Conservation (phyloP, 2,888 invertebrate species). For the Pyrgus malvae region DNA sequence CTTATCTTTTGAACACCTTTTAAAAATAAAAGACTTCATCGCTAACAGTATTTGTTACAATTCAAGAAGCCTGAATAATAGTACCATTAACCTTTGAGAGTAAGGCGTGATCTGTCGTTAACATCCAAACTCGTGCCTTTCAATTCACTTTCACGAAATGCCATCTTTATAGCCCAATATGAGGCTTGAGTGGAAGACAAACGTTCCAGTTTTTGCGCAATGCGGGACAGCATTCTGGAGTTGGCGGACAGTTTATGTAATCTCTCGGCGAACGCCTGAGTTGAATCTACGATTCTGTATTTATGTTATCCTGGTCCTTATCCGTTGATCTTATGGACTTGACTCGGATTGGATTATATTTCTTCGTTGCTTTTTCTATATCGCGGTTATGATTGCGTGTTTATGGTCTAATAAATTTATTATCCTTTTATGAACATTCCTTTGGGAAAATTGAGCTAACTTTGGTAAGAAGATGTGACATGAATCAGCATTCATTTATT, state of each 20-base stretch:
- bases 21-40: too few relatives aligned
- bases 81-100: background rate
- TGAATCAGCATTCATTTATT: too few relatives aligned
- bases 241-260: slow-evolving; percentile 13
- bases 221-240: slow-evolving; percentile 22
- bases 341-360: background rate
- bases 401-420: too few relatives aligned
- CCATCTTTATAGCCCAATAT: slow-evolving; percentile 5
- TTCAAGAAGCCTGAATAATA: too few relatives aligned
- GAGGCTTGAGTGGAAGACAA: slow-evolving; percentile 4
- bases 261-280: slow-evolving; percentile 12
- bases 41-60: too few relatives aligned
- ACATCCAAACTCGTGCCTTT: background rate
- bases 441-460: too few relatives aligned
- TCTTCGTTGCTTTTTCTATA: background rate
- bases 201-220: slow-evolving; percentile 20
- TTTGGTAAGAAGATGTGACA: too few relatives aligned
- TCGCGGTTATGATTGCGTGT: too few relatives aligned
- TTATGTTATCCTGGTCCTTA: slow-evolving; percentile 13
- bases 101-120: background rate
- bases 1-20: too few relatives aligned
- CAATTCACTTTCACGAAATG: slow-evolving; percentile 2
- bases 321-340: background rate
- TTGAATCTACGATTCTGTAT: slow-evolving; percentile 22
- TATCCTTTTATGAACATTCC: too few relatives aligned